phyloP scores from a whole-genome alignment of 2,113 vertebrate genomes.

The Nannospalax galili region DNA sequence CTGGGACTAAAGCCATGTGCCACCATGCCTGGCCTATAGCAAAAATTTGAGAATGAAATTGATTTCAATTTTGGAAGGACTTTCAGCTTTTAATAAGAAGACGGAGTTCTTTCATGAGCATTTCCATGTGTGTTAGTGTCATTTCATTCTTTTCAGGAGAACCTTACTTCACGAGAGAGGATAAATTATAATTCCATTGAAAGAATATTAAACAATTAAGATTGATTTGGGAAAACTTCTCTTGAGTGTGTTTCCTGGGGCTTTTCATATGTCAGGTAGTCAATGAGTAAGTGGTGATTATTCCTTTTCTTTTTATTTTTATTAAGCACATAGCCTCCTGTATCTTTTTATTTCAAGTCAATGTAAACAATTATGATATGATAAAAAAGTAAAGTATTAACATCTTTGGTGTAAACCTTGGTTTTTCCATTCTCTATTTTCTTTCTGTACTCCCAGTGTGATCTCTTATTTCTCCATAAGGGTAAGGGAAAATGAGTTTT shows the following conservation, averaged over 20 bases:
- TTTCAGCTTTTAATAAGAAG: constrained; percentile 42
- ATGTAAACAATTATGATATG: background rate
- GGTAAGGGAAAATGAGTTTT: background rate
- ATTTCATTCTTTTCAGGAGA: constrained; percentile 38
- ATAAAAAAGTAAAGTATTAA: constrained; percentile 23
- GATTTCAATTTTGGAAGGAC: background rate
- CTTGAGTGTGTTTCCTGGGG: background rate
- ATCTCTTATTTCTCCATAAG: background rate
- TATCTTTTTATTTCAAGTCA: constrained; percentile 39
- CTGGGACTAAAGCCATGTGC: too few relatives aligned
- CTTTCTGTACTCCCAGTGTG: background rate
- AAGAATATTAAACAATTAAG: constrained; percentile 25
- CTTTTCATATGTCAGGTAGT: background rate
- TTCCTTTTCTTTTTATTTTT: background rate
- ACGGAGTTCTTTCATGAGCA: background rate
- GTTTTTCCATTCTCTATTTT: background rate
- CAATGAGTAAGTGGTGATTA: background rate
- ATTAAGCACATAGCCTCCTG: background rate
- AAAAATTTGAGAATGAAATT: constrained; percentile 22
- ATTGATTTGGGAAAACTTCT: background rate
- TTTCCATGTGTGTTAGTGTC: background rate
- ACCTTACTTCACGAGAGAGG: background rate
- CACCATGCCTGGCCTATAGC: too few relatives aligned
- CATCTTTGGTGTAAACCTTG: background rate
- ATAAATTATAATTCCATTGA: background rate